A percentile compares a stretch with the other conserved stretches of the same genome.
Evolutionary conservation across 2,113 vertebrate species (phyloP).

Genomic region (Pteruthius melanotis): DNA sequence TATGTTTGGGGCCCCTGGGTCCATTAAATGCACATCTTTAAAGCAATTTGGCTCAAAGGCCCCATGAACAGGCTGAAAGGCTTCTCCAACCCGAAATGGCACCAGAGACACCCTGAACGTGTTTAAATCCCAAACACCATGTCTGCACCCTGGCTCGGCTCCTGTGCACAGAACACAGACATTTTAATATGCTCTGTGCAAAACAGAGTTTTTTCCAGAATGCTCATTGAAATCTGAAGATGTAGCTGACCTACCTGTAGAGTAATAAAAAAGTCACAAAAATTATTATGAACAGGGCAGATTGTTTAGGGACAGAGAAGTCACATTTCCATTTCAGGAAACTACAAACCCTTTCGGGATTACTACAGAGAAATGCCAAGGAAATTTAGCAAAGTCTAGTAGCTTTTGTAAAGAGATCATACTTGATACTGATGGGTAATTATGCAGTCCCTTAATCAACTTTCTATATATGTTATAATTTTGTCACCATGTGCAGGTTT

Average conservation of each 20-base stretch:
- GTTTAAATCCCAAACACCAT: not conserved
- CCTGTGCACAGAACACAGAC: not conserved
- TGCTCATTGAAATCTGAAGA: not conserved
- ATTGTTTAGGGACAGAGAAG: not conserved
- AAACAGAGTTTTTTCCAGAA: not conserved
- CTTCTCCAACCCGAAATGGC: not conserved
- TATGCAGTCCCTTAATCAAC: not conserved
- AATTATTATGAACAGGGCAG: not conserved
- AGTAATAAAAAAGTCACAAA: not conserved
- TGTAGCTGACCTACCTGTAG: not conserved
- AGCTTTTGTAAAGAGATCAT: not conserved
- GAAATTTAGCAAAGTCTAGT: not conserved
- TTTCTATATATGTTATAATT: not conserved
- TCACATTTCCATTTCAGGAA: not conserved
- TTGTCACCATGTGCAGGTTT: not conserved
- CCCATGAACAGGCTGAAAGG: not conserved
- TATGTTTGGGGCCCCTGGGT: not conserved
- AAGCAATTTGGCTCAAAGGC: not conserved
- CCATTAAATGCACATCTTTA: not conserved
- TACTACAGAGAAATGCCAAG: not conserved
- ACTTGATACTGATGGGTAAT: not conserved
- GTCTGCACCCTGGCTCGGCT: not conserved
- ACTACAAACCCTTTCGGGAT: slow-evolving; percentile 2
- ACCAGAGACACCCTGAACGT: not conserved
- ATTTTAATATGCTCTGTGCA: not conserved